phyloP scores from a whole-genome alignment of 2,797 vertebrate genomes.

The Phataginus tetradactyla region DNA sequence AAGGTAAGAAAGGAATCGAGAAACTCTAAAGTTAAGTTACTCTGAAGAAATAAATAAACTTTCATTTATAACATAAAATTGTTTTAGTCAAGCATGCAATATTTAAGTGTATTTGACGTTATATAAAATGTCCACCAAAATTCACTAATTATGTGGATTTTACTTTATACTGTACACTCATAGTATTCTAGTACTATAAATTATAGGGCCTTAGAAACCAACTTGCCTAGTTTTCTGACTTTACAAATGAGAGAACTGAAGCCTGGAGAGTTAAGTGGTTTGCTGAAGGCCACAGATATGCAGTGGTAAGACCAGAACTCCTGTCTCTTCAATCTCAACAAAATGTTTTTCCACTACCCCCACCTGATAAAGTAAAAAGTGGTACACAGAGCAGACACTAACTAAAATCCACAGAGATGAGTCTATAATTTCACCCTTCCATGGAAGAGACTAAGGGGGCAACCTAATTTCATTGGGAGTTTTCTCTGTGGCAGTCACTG shows the following conservation, averaged over 20 bases:
- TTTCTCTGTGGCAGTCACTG: not conserved
- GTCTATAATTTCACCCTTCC: not conserved
- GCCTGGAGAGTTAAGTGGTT: not conserved
- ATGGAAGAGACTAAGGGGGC: not conserved
- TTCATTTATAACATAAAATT: not conserved
- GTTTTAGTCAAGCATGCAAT: not conserved
- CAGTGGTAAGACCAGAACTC: not conserved
- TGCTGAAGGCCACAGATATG: not conserved
- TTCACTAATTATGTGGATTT: not conserved
- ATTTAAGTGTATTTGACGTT: slow-evolving; percentile 3
- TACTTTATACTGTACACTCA: not conserved
- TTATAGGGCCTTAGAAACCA: not conserved
- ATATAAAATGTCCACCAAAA: not conserved
- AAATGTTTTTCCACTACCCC: not conserved
- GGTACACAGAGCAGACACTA: not conserved
- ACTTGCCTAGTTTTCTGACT: not conserved
- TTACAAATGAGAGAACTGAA: not conserved
- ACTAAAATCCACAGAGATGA: not conserved
- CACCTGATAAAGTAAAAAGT: not conserved
- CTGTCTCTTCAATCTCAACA: not conserved
- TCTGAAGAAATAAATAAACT: not conserved
- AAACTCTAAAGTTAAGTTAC: not conserved
- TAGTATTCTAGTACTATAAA: not conserved
- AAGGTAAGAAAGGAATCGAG: not conserved
- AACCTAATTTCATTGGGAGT: not conserved